Percentiles rank a stretch among this genome's conserved stretches.
These are phyloP conservation scores for Ophiodon elongatus DNA, from an alignment of 2,113 vertebrate genomes.

Conservation along the genomic window DNA sequence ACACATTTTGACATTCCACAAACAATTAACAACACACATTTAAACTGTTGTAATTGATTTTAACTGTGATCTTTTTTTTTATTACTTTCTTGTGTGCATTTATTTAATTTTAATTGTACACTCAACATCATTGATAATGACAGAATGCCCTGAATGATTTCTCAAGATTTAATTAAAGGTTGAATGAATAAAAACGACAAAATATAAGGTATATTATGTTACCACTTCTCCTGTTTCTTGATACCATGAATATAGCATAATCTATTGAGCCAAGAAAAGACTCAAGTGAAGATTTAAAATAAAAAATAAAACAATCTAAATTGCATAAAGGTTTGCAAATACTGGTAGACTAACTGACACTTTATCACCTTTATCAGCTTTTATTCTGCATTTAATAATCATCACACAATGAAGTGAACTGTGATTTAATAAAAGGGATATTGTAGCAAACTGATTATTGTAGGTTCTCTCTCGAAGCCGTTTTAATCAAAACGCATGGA, in stretches of 20 bases:
- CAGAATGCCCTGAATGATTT: neutral
- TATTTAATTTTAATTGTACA: neutral
- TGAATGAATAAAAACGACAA: neutral
- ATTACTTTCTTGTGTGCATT: neutral
- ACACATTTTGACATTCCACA: neutral
- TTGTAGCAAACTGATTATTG: conserved; percentile 25
- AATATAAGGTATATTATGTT: neutral
- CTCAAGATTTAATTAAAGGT: neutral
- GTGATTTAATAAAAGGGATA: conserved; percentile 54
- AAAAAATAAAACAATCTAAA: neutral
- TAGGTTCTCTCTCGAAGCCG: conserved; percentile 1
- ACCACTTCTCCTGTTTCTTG: neutral
- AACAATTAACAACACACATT: neutral
- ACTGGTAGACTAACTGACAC: conserved; percentile 13
- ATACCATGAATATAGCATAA: neutral
- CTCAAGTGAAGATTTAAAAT: neutral
- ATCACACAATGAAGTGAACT: conserved; percentile 34
- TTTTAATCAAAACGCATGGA: conserved; percentile 71
- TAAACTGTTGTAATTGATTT: neutral
- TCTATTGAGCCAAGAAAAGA: neutral
- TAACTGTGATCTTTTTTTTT: neutral
- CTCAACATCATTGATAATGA: no score
- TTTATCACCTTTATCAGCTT: conserved; percentile 15
- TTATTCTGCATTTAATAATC: conserved; percentile 26
- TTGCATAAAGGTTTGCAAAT: neutral